Conservation (phyloP, 1,140 invertebrate genomes). For the Asbolus verrucosus region DNA sequence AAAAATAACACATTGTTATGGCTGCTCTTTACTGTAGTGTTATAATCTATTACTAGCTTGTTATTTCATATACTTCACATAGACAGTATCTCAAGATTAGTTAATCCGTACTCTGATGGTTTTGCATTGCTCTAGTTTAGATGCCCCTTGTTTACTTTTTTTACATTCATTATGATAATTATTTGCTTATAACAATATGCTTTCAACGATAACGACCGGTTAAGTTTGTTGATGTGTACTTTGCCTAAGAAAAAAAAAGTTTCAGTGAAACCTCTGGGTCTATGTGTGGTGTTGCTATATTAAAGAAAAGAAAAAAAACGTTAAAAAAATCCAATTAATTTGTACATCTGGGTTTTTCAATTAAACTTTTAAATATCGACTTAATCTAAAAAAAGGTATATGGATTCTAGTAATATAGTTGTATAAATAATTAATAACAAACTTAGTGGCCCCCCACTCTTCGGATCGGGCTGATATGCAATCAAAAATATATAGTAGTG, state of each 20-base stretch:
- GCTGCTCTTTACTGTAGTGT: conserved; percentile 55
- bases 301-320: conserved; percentile 47
- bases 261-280: conserved; percentile 38
- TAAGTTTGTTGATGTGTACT: conserved; percentile 42
- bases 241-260: conserved; percentile 43
- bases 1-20: conserved; percentile 51
- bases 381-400: conserved; percentile 62
- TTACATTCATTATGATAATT: conserved; percentile 41
- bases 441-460: conserved; percentile 62
- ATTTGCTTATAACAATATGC: conserved; percentile 45
- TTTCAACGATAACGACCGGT: conserved; percentile 35
- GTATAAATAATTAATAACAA: conserved; percentile 56
- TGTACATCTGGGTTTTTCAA: conserved; percentile 50
- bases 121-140: conserved; percentile 53
- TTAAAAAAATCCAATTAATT: conserved; percentile 52
- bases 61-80: conserved; percentile 54
- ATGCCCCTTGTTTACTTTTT: conserved; percentile 43
- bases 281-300: conserved; percentile 45
- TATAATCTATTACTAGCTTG: conserved; percentile 53
- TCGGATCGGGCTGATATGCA: conserved; percentile 60
- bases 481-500: conserved; percentile 53
- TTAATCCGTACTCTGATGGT: conserved; percentile 48
- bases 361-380: conserved; percentile 54
- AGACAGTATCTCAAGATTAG: conserved; percentile 51
- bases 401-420: conserved; percentile 63